Percentiles rank a stretch among this genome's conserved stretches.
Evolutionary conservation across 2,113 vertebrate species (phyloP).

Genomic region (Nanorana parkeri): DNA sequence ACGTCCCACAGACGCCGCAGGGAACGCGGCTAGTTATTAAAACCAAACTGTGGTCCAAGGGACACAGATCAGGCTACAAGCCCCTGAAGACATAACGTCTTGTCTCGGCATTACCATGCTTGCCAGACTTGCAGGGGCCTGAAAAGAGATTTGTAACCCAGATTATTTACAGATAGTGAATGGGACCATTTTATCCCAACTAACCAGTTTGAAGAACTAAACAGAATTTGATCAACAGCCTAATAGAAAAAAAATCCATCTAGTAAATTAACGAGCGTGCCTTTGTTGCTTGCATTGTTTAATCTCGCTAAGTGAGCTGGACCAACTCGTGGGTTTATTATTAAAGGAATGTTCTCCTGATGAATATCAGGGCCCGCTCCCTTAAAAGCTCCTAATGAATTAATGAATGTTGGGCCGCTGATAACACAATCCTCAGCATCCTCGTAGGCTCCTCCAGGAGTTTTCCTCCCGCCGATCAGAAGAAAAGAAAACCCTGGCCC

Average conservation of each 20-base stretch:
- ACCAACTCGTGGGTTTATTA: background rate
- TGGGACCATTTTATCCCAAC: no score
- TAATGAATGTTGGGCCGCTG: slow-evolving; percentile 32
- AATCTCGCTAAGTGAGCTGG: background rate
- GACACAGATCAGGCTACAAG: no score
- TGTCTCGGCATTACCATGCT: no score
- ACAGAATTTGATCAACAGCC: background rate
- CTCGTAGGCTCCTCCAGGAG: background rate
- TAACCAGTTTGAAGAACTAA: background rate
- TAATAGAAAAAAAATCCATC: background rate
- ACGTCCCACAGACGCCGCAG: no score
- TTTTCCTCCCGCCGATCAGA: background rate
- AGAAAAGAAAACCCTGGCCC: background rate
- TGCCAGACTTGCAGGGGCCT: no score
- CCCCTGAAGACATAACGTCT: no score
- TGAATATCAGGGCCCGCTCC: background rate
- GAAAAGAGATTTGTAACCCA: no score
- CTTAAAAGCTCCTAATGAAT: slow-evolving; percentile 15
- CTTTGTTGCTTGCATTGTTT: background rate
- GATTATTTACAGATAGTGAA: no score
- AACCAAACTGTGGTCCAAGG: no score
- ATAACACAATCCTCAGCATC: slow-evolving; percentile 15
- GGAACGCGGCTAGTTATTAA: no score
- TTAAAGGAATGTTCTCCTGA: background rate
- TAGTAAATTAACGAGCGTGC: background rate